Conservation (phyloP, 2,797 vertebrate species). For the Aphelocoma californica region DNA sequence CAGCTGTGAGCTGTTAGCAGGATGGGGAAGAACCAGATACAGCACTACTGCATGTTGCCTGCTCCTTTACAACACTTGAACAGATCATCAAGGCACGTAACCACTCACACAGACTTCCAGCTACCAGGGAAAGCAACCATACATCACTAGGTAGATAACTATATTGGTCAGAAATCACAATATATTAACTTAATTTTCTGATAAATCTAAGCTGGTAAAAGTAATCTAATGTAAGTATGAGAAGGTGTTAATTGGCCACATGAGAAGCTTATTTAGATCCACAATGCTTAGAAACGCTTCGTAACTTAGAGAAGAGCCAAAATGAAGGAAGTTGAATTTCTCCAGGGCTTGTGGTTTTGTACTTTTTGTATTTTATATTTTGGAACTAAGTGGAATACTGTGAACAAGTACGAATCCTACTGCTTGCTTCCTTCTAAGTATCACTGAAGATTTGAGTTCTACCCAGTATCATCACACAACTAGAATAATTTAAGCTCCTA, state of each 20-base stretch:
- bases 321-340: neutral
- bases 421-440: neutral
- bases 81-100: neutral
- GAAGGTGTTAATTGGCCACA: neutral
- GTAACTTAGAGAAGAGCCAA: neutral
- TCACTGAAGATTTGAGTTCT: neutral
- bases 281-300: neutral
- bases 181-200: neutral
- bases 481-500: neutral
- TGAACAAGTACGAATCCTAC: neutral
- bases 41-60: rapidly evolving
- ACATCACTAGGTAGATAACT: neutral
- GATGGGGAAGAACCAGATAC: neutral
- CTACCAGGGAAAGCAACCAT: neutral
- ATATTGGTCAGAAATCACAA: neutral
- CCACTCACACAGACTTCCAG: neutral
- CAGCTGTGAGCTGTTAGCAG: neutral
- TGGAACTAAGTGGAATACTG: neutral
- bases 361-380: neutral
- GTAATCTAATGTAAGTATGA: neutral
- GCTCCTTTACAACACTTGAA: neutral
- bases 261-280: neutral
- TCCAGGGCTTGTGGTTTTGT: neutral
- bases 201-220: neutral
- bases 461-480: neutral